A percentile compares a stretch with the other conserved stretches of the same genome.
Evolutionary conservation across 1,140 invertebrate genomes (phyloP).

Genomic region (Telenomus remus): DNA sequence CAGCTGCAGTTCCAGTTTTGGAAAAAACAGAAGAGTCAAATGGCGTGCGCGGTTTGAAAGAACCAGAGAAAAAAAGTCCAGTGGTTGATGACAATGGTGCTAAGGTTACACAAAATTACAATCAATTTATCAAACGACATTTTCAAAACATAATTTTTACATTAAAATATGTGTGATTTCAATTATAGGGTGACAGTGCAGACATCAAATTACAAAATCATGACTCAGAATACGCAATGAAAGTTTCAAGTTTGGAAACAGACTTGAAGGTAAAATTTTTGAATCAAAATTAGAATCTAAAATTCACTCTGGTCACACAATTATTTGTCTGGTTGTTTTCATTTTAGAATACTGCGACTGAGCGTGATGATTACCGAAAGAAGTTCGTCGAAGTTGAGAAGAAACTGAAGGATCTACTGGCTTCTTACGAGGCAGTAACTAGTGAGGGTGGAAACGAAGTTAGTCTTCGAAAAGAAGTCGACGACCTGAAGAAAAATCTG

Average conservation of each 20-base stretch:
- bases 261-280: conserved; percentile 38
- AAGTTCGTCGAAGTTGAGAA: conserved; percentile 62
- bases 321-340: conserved; percentile 2
- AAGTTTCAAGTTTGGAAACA: conserved; percentile 13
- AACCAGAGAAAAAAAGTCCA: too few species aligned
- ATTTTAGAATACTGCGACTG: conserved; percentile 60
- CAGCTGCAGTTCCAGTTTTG: neutral
- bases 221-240: conserved; percentile 9
- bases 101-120: neutral
- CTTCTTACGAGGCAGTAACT: conserved; percentile 13
- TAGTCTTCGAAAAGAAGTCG: conserved; percentile 57
- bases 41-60: neutral
- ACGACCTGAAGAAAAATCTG: conserved; percentile 63
- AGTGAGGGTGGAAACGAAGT: conserved; percentile 50
- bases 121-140: too few species aligned
- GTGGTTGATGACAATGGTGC: neutral
- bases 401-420: conserved; percentile 58
- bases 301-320: too few species aligned
- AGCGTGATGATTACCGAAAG: conserved; percentile 64
- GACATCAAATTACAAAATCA: conserved; percentile 6
- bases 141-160: too few species aligned
- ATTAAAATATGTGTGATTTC: too few species aligned
- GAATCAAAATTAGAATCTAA: too few species aligned
- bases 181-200: conserved; percentile 14
- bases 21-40: neutral